Base-by-base conservation (phyloP, 2,888 invertebrate genomes). In the Scelioninae gen. 2 region DNA sequence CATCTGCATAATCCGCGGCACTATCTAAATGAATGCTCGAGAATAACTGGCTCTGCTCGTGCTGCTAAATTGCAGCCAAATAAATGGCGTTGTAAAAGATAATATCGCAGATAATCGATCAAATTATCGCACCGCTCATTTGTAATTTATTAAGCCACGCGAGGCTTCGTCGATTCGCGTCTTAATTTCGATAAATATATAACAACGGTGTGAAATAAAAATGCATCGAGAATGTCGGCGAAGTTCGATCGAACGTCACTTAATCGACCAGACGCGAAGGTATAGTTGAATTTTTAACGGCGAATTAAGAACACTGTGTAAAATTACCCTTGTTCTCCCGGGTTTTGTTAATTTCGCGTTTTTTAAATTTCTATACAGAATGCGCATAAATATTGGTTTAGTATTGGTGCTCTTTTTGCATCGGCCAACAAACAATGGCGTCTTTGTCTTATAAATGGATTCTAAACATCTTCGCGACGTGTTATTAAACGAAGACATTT, bases 1-100 rank as follows among this genome's bases (percentile, higher is more conserved):
- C 69, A 65, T 74, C 65, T 69, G 65, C 64, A 74, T 74, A 76
- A 69, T 69, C 69, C 72, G 58, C 57, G 72, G 67, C 67, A 58
- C 63, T 76, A 74, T 76, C 76, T 74, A 72, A 76, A 76, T 70
- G 76, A 76, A 69, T 67, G 63, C 60, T 50, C 73, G 60, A 70
- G 72, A 72, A 74, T 74, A 72, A 76, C 70, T 76, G 58, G 58
- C 68, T 69, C 19, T 28, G 57, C 74, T 70, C 68, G 70, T 67
- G 57, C 74, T 61, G 55, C 55, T 74, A 74, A 61, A 74, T 70
- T 67, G 53, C 58, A 48, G 43, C 41, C 55, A 69, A 69, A 69
- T 64, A 69, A 64, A 69, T 69, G 64, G 46, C 60, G 46, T 53
- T 64, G 69, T 73, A 69, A 48, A 41, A 64, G 63, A 73, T 73